Evolutionary conservation across 1,140 invertebrate genomes (phyloP), one percentile per base, ranked within the genome.

Genomic region (Drosophila obscura): DNA sequence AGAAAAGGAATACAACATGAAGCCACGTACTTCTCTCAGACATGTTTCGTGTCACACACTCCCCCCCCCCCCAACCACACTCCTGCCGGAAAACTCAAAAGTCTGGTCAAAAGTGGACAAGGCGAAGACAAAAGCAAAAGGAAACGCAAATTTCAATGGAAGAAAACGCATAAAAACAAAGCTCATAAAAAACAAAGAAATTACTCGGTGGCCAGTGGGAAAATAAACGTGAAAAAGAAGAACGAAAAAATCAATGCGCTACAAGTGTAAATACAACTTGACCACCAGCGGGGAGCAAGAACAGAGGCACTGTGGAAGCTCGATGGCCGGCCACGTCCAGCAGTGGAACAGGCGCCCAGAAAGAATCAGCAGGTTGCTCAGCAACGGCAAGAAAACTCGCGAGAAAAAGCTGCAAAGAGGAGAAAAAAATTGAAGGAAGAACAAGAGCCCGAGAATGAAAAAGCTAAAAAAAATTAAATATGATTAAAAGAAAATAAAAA

Each of bases 401-500:
- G 53, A 60, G 71, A 55, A 80, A 49, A 66, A 74, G 43, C 66
- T 56, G 50, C 48, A 55, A 60, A 41, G 57, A 48, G 35, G 28
- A 56, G 11, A 45, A 78, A 62, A 65, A 55, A 69, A 62, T 51
- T 39, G 58, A 45, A 55, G 51, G 69, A 78, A 81, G 52, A 76
- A 69, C 46, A 56, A 55, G 43, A 49, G 77, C 51, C 59, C 68
- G 73, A 72, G 69, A 87, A 82, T 75, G 75, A 43, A 82, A 87
- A 80, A 75, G 84, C 74, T 76, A 75, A 85, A 88, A 87, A 39
- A 88, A 89, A 88, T 87, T 87, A 88, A 87, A 87, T 87, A 87
- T 88, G 82, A 87, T 87, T 87, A 87, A 87, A 83, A 82, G 83
- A 87, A 87, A 87, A 87, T 88, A 87, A 74, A 74, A 73, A 49